Base-by-base conservation (phyloP, 1,140 invertebrate genomes). In the Phocides pigmalion region DNA sequence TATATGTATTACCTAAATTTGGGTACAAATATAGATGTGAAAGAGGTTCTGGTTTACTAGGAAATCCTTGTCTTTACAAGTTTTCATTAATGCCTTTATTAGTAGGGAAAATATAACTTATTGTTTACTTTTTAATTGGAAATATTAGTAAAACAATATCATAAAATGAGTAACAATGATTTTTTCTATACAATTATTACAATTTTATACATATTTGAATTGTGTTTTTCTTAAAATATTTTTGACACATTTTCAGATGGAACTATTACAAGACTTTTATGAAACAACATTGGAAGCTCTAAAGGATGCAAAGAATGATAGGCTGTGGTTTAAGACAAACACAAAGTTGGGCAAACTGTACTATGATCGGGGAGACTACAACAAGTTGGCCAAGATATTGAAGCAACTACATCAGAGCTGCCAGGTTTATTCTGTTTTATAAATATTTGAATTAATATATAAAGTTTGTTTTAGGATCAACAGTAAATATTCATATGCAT, bases 321-420 rank as follows among this genome's bases (percentile, higher is more conserved):
- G 99, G 72, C 91, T 99, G 28, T 99, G 99, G 99, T 99, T 99
- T 89, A 99, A 99, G 93, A 99, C 99, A 4, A 99, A 99, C 85
- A 99, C 98, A 1, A 99, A 99, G 93, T 91, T 99, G 68, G 99
- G 98, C 16, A 99, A 99, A 90, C 91, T 99, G 4, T 99, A 99
- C 90, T 99, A 98, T 89, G 99, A 99, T 91, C 93, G 98, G 59
- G 97, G 95, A 44, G 98, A 99, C 87, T 99, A 97, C 81, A 96
- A 95, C 47, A 99, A 98, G 93, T 90, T 99, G 74, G 96, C 98
- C 41, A 98, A 98, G 92, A 99, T 99, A 84, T 92, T 99, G 37
- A 99, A 99, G 92, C 98, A 99, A 88, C 92, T 99, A 41, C 98
- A 99, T 89, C 96, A 97, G 76, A 99, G 98, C 54, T 99, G 99